phyloP scores from a whole-genome alignment of 1,140 invertebrate species.

The Aphaenogaster rudis region DNA sequence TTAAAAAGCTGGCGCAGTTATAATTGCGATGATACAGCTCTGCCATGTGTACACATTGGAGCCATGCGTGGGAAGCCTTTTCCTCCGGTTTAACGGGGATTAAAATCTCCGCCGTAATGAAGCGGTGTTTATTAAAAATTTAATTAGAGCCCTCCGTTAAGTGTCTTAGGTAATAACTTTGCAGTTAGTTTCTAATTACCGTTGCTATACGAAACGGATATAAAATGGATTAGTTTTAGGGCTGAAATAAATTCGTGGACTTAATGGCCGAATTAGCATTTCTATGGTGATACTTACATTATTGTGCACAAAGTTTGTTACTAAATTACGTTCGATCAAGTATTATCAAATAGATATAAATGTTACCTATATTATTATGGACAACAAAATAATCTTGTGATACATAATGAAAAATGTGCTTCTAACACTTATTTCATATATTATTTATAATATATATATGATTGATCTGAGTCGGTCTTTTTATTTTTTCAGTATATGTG shows the following conservation, averaged over 20 bases:
- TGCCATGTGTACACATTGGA: background rate
- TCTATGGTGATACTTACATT: background rate
- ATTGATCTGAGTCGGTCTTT: background rate
- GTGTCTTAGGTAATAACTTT: background rate
- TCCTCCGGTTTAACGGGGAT: background rate
- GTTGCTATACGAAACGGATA: background rate
- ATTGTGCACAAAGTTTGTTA: background rate
- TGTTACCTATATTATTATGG: background rate
- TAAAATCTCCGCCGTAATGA: slow-evolving; percentile 18
- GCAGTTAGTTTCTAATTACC: background rate
- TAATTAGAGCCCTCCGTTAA: slow-evolving; percentile 25
- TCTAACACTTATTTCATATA: background rate
- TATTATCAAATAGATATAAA: background rate
- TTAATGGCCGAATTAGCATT: background rate
- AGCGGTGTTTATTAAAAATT: slow-evolving; percentile 41
- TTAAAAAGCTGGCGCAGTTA: background rate
- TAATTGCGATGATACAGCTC: background rate
- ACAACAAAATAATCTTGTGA: background rate
- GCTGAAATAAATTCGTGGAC: background rate
- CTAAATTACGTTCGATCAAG: background rate
- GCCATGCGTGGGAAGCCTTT: background rate
- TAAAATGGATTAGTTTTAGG: background rate
- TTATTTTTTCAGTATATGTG: slow-evolving; percentile 93
- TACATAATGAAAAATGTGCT: slow-evolving; percentile 2
- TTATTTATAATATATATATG: background rate